These are phyloP conservation scores for Horisme vitalbata DNA, from an alignment of 2,888 invertebrate genomes.

Conservation along the genomic window DNA sequence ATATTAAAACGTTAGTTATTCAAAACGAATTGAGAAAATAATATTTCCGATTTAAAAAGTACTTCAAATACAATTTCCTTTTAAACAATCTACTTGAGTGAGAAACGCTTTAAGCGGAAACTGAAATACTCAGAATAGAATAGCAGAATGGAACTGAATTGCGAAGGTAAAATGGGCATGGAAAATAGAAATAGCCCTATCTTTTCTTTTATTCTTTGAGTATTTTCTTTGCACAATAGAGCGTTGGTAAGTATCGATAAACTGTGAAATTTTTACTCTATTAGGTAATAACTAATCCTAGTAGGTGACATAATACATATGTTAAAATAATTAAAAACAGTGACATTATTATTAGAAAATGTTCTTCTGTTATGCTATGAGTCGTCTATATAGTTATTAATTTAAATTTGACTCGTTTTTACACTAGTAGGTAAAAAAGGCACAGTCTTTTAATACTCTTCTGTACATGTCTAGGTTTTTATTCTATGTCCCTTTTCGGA, in stretches of 20 bases:
- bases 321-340: neutral
- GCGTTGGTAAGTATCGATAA: neutral
- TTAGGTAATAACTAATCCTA: neutral
- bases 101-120: slow-evolving; percentile 68
- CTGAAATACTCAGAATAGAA: slow-evolving; percentile 56
- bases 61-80: slow-evolving; percentile 71
- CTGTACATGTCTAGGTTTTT: slow-evolving; percentile 38
- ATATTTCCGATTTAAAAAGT: slow-evolving; percentile 61
- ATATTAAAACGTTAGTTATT: neutral
- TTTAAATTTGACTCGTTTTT: slow-evolving; percentile 32
- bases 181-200: neutral
- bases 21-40: slow-evolving; percentile 51
- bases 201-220: slow-evolving; percentile 1
- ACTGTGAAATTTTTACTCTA: neutral
- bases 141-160: slow-evolving; percentile 19
- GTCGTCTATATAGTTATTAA: too few relatives aligned
- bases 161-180: slow-evolving; percentile 47
- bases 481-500: slow-evolving; percentile 55
- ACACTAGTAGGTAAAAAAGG: slow-evolving; percentile 24
- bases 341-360: neutral
- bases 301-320: neutral
- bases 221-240: neutral
- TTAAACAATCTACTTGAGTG: slow-evolving; percentile 71
- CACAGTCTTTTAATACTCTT: too few relatives aligned
- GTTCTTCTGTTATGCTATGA: too few relatives aligned